phyloP scores from a whole-genome alignment of 2,888 invertebrate genomes.

The Nebria salina region DNA sequence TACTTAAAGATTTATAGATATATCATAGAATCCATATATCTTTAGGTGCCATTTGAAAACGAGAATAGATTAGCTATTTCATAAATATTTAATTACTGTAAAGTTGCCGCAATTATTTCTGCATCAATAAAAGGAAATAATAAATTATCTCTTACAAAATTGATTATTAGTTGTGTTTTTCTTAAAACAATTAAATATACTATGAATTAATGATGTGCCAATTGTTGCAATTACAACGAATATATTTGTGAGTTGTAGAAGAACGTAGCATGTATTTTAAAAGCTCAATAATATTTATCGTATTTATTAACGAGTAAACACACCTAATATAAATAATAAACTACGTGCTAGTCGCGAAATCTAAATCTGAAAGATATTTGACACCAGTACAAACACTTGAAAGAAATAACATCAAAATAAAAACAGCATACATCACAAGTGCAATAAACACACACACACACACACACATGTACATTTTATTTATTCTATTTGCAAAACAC shows the following conservation, averaged over 20 bases:
- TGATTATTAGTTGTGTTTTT: background rate
- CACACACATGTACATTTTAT: background rate
- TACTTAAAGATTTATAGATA: background rate
- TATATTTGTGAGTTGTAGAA: background rate
- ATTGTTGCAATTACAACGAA: background rate
- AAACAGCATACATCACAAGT: slow-evolving; percentile 39
- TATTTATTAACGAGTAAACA: background rate
- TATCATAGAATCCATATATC: background rate
- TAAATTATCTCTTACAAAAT: background rate
- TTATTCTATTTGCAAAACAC: background rate
- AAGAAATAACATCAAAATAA: slow-evolving; percentile 16
- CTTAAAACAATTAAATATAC: background rate
- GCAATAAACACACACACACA: slow-evolving; percentile 25
- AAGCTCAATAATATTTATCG: background rate
- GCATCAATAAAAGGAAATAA: background rate
- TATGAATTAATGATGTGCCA: background rate
- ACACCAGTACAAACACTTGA: slow-evolving; percentile 29
- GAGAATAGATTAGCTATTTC: background rate
- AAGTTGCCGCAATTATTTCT: background rate
- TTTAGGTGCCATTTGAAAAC: background rate
- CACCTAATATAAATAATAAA: background rate
- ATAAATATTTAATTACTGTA: background rate
- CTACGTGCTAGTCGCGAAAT: background rate
- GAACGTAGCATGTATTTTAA: background rate
- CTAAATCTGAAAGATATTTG: slow-evolving; percentile 21